Conservation (phyloP, 1,140 invertebrate genomes). For the Drosophila ambigua region DNA sequence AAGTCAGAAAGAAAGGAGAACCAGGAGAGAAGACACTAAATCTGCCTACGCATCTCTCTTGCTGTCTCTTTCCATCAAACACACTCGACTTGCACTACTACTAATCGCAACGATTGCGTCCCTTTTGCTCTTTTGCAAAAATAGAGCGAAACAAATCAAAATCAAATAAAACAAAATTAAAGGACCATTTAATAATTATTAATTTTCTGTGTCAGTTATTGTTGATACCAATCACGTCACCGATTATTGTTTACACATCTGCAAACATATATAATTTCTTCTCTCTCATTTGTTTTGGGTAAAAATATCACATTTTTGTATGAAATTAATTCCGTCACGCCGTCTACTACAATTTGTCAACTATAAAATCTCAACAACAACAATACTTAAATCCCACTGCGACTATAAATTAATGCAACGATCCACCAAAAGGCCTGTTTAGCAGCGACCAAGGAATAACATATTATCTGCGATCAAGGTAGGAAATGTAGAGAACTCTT, state of each 20-base stretch:
- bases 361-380: constrained; percentile 38
- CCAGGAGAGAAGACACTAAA: constrained; percentile 22
- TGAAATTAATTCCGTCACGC: constrained; percentile 78
- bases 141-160: background rate
- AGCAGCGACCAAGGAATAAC: constrained; percentile 25
- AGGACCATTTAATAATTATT: constrained; percentile 22
- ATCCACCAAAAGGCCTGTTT: constrained; percentile 22
- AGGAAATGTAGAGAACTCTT: background rate
- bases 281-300: constrained; percentile 53
- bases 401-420: constrained; percentile 10
- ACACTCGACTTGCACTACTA: constrained; percentile 46
- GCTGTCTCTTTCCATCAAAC: constrained; percentile 20
- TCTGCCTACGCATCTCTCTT: constrained; percentile 16
- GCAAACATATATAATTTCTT: constrained; percentile 42
- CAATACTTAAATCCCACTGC: constrained; percentile 27
- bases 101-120: constrained; percentile 74
- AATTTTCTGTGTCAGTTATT: constrained; percentile 24
- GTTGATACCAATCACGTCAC: constrained; percentile 1
- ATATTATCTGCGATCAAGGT: constrained; percentile 31
- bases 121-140: constrained; percentile 24
- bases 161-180: constrained; percentile 21
- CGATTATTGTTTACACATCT: constrained; percentile 12
- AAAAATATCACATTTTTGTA: constrained; percentile 54
- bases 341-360: constrained; percentile 82
- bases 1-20: background rate